Base-by-base conservation (phyloP, 1,140 invertebrate genomes). In the Trichonephila inaurata region DNA sequence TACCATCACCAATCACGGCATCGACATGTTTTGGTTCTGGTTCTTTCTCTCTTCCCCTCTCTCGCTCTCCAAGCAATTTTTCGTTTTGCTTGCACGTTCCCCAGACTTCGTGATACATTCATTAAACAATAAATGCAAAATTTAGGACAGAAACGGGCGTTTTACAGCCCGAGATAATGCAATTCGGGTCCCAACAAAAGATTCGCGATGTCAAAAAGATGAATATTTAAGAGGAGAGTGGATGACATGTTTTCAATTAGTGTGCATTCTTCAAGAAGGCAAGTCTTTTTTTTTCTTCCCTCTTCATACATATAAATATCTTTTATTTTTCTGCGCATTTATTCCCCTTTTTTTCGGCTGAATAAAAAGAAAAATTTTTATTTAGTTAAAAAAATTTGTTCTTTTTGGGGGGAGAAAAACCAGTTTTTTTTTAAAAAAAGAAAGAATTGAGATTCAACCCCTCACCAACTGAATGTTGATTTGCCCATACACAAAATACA, bases 171-270 rank as follows among this genome's bases (percentile, higher is more conserved):
- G 58, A 18, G 66, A 18, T 90, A 90, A 90, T 90, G 69, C 33
- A 90, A 69, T 81, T 24, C 14, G 66, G 19, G n/a, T 81, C 44
- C 40, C 24, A 90, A 90, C 88, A 90, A 90, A 90, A 77, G 88
- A 60, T 60, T 58, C 58, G 21, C 19, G n/a, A 28, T 77, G 51
- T 89, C 62, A 40, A 28, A 51, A 77, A 90, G 88, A 90, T 90
- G 88, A 90, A 90, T 90, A 90, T 90, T 90, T 66, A 90, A 77
- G 28, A 16, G n/a, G 10, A 33, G 88, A 44, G 88, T 60, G 62
- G n/a, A 16, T 60, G 88, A 90, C 88, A 90, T 77, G 88, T 28
- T 90, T 90, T 90, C 69, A 90, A 90, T 90, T 90, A 90, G 66
- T 40, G n/a, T 10, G 40, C 88, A 77, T 77, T 90, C 88, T 44